These are phyloP conservation scores for Diphyllodes magnificus DNA, from an alignment of 2,113 vertebrate genomes.

Conservation along the genomic window DNA sequence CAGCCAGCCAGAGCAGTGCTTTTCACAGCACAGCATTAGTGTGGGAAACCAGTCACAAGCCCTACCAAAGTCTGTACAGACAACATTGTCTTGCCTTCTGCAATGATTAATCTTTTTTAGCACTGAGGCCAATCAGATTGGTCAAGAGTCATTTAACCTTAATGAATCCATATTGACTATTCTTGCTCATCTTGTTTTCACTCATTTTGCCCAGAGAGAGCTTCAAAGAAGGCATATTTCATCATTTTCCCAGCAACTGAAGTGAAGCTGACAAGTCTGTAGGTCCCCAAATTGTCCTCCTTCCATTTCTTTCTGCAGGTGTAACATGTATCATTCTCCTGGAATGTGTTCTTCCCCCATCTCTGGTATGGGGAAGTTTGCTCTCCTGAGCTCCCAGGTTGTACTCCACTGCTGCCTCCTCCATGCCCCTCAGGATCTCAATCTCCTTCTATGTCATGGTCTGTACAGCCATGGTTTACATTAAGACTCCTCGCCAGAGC, in stretches of 20 bases:
- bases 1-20: background rate
- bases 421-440: background rate
- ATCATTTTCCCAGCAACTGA: background rate
- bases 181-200: background rate
- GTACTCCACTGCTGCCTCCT: background rate
- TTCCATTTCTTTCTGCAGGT: background rate
- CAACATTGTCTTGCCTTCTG: background rate
- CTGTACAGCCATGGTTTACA: background rate
- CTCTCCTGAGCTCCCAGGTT: background rate
- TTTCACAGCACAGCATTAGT: background rate
- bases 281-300: background rate
- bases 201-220: background rate
- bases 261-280: background rate
- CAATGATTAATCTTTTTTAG: background rate
- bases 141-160: background rate
- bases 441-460: background rate
- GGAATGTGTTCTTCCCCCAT: background rate
- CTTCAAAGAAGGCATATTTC: background rate
- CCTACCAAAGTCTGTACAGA: background rate
- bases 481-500: background rate
- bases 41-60: background rate
- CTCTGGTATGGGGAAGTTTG: background rate
- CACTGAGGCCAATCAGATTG: background rate
- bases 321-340: background rate
- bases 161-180: background rate